phyloP scores from a whole-genome alignment of 2,113 vertebrate genomes.

The Mesocricetus auratus region DNA sequence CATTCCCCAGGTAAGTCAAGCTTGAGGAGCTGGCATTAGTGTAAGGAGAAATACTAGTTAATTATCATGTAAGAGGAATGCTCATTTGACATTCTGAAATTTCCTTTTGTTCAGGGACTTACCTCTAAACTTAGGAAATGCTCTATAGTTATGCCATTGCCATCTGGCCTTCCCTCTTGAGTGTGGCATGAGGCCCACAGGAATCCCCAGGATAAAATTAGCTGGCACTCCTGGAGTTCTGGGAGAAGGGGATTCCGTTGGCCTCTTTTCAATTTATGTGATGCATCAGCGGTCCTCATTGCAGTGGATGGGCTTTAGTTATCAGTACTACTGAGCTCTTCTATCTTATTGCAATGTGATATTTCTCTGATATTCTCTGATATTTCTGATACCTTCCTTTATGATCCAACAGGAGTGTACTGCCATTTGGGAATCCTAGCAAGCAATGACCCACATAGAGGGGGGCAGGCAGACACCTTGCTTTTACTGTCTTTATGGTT shows the following conservation, averaged over 20 bases:
- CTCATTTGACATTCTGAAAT: background rate
- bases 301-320: too few relatives aligned
- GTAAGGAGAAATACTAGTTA: background rate
- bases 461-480: background rate
- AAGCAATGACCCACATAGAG: background rate
- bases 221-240: background rate
- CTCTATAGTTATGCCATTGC: background rate
- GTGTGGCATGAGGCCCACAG: background rate
- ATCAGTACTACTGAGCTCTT: too few relatives aligned
- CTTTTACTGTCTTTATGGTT: background rate
- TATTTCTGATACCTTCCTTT: background rate
- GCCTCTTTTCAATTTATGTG: background rate
- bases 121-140: background rate
- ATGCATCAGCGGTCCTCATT: background rate
- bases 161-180: background rate
- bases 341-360: background rate
- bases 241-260: background rate
- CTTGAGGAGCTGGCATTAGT: background rate
- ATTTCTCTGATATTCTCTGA: background rate
- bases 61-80: background rate
- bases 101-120: conserved; percentile 4
- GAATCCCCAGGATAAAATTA: accelerated
- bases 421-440: background rate
- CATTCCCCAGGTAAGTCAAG: background rate
- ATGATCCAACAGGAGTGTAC: background rate